A percentile compares a stretch with the other conserved stretches of the same genome.
Evolutionary conservation across 2,113 vertebrate genomes (phyloP).

Genomic region (Scatophagus argus): DNA sequence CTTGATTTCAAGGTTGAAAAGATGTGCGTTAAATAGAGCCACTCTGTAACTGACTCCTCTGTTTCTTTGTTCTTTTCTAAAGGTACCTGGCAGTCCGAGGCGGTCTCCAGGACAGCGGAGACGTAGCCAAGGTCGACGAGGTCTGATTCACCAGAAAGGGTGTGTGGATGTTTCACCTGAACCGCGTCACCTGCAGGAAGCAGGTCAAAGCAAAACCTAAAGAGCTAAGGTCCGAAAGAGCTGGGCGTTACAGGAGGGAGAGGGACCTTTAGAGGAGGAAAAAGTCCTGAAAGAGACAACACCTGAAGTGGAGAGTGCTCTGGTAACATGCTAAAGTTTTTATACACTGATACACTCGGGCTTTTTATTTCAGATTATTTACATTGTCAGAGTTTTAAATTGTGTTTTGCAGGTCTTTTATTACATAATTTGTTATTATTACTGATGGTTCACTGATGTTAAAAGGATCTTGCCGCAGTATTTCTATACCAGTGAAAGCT

Average conservation of each 20-base stretch:
- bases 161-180: constrained; percentile 84
- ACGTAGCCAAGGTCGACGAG: constrained; percentile 70
- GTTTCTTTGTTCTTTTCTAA: background rate
- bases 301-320: constrained; percentile 28
- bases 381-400: constrained; percentile 27
- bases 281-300: background rate
- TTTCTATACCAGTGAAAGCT: constrained; percentile 36
- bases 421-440: constrained; percentile 7
- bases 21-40: background rate
- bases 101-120: constrained; percentile 78
- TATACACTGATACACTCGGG: constrained; percentile 31
- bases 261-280: background rate
- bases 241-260: background rate
- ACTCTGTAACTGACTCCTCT: background rate
- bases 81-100: constrained; percentile 72
- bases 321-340: constrained; percentile 58
- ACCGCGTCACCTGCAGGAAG: constrained; percentile 58
- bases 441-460: constrained; percentile 12
- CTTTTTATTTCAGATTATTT: constrained; percentile 13
- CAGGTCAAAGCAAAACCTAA: constrained; percentile 15
- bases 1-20: background rate
- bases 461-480: constrained; percentile 39
- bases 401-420: constrained; percentile 26
- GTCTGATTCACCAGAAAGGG: constrained; percentile 77
- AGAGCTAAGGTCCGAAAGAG: background rate